Base-by-base conservation (phyloP, 1,140 invertebrate genomes). In the Leptinotarsa defecta region DNA sequence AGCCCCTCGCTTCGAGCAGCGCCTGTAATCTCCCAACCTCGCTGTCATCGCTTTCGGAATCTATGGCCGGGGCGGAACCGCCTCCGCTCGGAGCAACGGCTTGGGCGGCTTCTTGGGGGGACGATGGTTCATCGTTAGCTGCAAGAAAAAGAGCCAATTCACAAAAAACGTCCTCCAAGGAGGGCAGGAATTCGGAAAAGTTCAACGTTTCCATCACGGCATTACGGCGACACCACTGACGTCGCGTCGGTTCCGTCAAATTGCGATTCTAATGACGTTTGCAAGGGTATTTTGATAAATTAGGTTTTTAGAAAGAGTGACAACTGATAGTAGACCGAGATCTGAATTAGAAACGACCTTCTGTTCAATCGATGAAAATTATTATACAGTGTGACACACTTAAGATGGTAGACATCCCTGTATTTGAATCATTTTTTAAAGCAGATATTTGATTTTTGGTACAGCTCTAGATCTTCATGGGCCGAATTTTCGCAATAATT, bases 1-100 rank as follows among this genome's bases (percentile, higher is more conserved):
- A 85, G 13, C 97, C 97, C 82, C 96, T 89, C 20, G 97, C 94
- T 88, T 99, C 97, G 22, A 99, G 88, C 71, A 98, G 86, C 17
- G 96, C 96, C 87, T 96, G 95, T 24, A 96, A 87, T 34, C 95
- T 89, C 49, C 95, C 94, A 81, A 97, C 95, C 86, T 96, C 95
- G 77, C 93, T 93, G 83, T 96, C 95, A 86, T 96, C 95, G 89
- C 88, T 91, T 84, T 88, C 90, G 78, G 86, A 89, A 82, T 87
- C 88, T 34, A 81, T 85, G 77, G 77, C 84, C 13, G 81, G 80
- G 63, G 80, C 83, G 0, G 85, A 84, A 20, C 81, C 80, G 24
- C 81, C 84, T 48, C 83, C 79, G 48, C 78, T 80, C 15, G 79
- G 75, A 13, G 83, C 78, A 71, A 80, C 75, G 11, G 84, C 83